phyloP scores from a whole-genome alignment of 2,113 vertebrate genomes.

The Erinaceus europaeus region DNA sequence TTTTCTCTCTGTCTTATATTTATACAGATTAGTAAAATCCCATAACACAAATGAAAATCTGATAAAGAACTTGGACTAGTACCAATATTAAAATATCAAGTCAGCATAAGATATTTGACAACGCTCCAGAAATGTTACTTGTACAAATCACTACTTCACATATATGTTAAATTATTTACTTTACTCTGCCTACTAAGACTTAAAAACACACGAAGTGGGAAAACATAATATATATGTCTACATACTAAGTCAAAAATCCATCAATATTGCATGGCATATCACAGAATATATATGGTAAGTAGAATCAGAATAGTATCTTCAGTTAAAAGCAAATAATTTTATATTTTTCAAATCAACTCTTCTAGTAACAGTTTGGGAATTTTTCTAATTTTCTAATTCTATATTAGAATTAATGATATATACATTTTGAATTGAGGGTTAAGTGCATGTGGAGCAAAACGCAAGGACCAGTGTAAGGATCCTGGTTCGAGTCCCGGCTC shows the following conservation, averaged over 20 bases:
- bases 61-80: not conserved
- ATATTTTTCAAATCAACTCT: not conserved
- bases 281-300: not conserved
- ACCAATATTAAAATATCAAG: too few relatives aligned
- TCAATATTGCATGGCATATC: fast-evolving
- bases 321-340: not conserved
- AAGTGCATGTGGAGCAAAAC: too few relatives aligned
- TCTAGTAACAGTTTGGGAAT: not conserved
- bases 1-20: too few relatives aligned
- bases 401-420: not conserved
- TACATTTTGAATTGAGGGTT: too few relatives aligned
- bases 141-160: not conserved
- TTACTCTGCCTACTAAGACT: not conserved
- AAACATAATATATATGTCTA: not conserved
- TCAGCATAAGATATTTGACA: not conserved
- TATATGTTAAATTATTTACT: not conserved
- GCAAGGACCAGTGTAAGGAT: too few relatives aligned
- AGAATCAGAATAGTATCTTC: not conserved
- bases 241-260: not conserved
- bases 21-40: not conserved
- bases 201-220: not conserved
- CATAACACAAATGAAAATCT: not conserved
- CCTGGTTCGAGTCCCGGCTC: too few relatives aligned
- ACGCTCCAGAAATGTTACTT: not conserved
- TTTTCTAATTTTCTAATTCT: not conserved